Evolutionary conservation across 2,888 invertebrate genomes (phyloP), one percentile per base, ranked within the genome.

Genomic region (Caenorhabditis imperialis): DNA sequence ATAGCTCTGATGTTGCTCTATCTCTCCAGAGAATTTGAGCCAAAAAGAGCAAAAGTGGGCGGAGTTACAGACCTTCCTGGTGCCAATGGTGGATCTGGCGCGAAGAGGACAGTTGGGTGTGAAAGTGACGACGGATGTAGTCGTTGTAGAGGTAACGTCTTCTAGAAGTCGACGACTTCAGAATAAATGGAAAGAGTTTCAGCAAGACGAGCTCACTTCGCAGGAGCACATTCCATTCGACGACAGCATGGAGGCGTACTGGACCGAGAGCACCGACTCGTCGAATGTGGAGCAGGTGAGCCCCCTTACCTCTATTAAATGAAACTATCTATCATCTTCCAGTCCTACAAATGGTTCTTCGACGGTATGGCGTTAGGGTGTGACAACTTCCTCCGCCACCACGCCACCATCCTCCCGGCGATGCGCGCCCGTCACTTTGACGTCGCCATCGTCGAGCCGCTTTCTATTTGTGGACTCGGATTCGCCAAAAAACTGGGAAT

Each of bases 391-490:
- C 55, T 55, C 3, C 45, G 55, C 10, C 25, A 55, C 22, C 33
- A 23, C 12, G 8, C 47, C 3, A 6, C 30, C 6, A 23, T 72
- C 0, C 42, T 63, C 47, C 22, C 58, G 12, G 14, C 47, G 12
- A 47, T 72, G 72, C 58, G 48, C 23, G 23, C 40, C 4, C 51
- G 51, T 12, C 16, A 53, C 20, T 73, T 73, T 20, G 72, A 73
- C 45, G 72, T 73, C 8, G 65, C 60, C 3, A 73, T 73, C 18
- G n/a, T 65, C n/a, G 72, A 73, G 37, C 65, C 72, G 4, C 3
- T 73, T 2, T 42, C 63, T 16, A 38, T 60, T 30, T 73, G 72
- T 42, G 72, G 72, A 18, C 33, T 65, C 8, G 58, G 60, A 44
- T 63, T 60, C 20, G 47, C 44, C 2, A 60, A 53, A 14, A 33